Base-by-base conservation (phyloP, 2,888 invertebrate genomes). In the Timandra comae region DNA sequence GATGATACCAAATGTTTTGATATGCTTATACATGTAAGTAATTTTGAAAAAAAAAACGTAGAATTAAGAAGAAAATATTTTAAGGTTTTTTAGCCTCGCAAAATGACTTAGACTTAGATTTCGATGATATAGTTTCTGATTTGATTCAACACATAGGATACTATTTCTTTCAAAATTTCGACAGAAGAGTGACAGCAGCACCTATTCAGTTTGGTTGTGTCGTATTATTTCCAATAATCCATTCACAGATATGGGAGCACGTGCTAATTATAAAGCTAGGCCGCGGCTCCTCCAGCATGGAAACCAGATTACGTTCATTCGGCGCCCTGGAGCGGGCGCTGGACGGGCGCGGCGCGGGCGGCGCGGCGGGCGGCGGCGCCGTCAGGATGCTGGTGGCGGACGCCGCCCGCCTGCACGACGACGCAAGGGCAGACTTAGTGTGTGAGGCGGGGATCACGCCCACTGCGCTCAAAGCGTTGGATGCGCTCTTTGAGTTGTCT, bases 1-100 rank as follows among this genome's bases (percentile, higher is more conserved):
- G 95, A 96, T 55, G 94, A 96, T 57, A 95, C 93, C 0, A 91
- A 92, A 52, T 91, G 93, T 41, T 86, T 95, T 25, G 87, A 88
- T 59, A 53, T 72, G 85, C 71, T 79, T 41, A 73, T 81, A 71
- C 80, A 87, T 84, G 78, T 84, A 32, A 27, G 23, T 19, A 20
- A n/a, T 25, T 8, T 7, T n/a, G n/a, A n/a, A n/a, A n/a, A n/a
- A n/a, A n/a, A n/a, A n/a, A n/a, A n/a, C n/a, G n/a, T n/a, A n/a
- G n/a, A n/a, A n/a, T n/a, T n/a, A n/a, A n/a, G n/a, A n/a, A n/a
- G n/a, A n/a, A n/a, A n/a, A n/a, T n/a, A n/a, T n/a, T n/a, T n/a
- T n/a, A n/a, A n/a, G n/a, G n/a, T n/a, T n/a, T n/a, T n/a, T n/a
- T n/a, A n/a, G n/a, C n/a, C n/a, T n/a, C n/a, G n/a, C n/a, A n/a